These are phyloP conservation scores for Pelusios castaneus DNA, from an alignment of 2,113 vertebrate genomes.

Conservation along the genomic window DNA sequence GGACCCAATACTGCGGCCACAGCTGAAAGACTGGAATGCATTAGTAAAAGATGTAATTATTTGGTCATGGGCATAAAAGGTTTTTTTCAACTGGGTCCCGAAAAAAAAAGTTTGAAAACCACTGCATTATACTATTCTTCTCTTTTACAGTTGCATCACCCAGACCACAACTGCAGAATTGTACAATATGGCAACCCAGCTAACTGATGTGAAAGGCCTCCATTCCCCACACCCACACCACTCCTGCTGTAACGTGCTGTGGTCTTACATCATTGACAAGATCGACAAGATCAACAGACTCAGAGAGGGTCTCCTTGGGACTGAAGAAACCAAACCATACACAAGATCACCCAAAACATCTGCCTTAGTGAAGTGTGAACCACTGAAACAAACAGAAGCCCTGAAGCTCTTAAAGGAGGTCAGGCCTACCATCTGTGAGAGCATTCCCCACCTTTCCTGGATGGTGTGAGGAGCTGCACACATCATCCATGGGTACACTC, in stretches of 20 bases:
- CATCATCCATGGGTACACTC: not conserved
- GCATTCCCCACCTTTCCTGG: not conserved
- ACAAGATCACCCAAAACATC: not conserved
- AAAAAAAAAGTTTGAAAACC: too few relatives aligned
- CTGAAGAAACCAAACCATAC: not conserved
- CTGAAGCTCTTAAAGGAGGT: not conserved
- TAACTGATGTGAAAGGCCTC: too few relatives aligned
- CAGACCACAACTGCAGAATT: not conserved
- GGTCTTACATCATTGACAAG: not conserved
- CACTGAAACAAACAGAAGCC: not conserved
- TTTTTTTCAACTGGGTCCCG: too few relatives aligned
- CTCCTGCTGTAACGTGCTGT: too few relatives aligned
- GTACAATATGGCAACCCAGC: too few relatives aligned
- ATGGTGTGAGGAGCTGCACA: not conserved
- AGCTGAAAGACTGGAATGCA: too few relatives aligned
- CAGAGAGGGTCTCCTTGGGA: not conserved
- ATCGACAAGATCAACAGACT: not conserved
- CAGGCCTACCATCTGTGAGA: not conserved
- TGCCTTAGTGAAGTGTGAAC: not conserved
- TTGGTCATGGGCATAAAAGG: too few relatives aligned
- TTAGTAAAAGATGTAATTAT: too few relatives aligned
- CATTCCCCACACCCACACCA: too few relatives aligned
- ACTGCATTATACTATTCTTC: not conserved
- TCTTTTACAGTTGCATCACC: not conserved
- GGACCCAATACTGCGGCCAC: too few relatives aligned